Evolutionary conservation across 92 coral and sea anemone genomes (phyloP), one percentile per base, ranked within the genome.

Genomic region (Palythoa grandiflora): DNA sequence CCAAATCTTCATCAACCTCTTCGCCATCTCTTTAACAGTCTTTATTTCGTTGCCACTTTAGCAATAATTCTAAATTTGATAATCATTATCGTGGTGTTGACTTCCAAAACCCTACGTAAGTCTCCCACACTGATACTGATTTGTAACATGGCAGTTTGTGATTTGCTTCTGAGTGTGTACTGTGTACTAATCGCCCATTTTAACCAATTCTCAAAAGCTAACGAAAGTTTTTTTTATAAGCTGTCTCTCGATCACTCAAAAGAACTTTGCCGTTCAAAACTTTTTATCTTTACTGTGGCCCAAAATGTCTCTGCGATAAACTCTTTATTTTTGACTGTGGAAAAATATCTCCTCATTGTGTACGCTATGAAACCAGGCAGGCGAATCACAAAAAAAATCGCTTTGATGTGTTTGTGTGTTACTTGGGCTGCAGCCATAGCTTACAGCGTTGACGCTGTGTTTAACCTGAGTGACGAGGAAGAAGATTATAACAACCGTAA

Each of bases 91-190:
- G 39, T 68, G 35, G 0, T 68, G 5, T 68, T 68, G 73, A 21
- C 37, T 68, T 68, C 73, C 11, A 68, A n/a, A 68, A 19, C 73
- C 3, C 73, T 68, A 68, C 73, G 73, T 21, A 68, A 68, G 2
- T 68, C 37, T 19, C 38, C 73, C 20, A 68, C 37, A 68, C 15
- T 68, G 38, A 19, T 68, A 8, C 38, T 68, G 73, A 68, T 68
- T 68, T 68, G 19, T 68, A 68, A 68, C 13, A 68, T 68, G 73
- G 73, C 73, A 68, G 39, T 68, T 6, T 68, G 73, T 12, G 73
- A 68, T 13, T 6, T 68, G 73, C 73, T 68, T 68, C 35, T 68
- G 73, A 68, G 73, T 66, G 72, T 66, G 72, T 66, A 66, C 72
- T 19, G 72, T 66, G 5, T 66, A 17, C 11, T 66, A 38, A 66